These are phyloP conservation scores for Asobara japonica DNA, from an alignment of 1,140 invertebrate species.

Conservation along the genomic window DNA sequence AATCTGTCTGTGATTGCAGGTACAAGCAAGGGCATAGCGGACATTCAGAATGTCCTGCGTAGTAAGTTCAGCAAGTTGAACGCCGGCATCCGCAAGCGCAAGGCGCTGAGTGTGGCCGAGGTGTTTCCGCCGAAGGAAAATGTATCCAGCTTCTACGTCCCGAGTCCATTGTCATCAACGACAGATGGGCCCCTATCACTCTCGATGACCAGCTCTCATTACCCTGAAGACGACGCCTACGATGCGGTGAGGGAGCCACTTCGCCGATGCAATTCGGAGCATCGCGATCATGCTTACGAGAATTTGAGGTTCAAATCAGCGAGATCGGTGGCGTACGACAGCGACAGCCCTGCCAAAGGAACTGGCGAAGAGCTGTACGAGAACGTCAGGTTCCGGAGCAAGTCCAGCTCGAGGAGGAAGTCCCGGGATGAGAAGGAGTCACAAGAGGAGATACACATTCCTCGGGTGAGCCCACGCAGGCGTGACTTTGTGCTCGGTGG, in stretches of 20 bases:
- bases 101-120: constrained; percentile 75
- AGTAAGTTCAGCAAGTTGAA: constrained; percentile 74
- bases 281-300: constrained; percentile 44
- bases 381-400: constrained; percentile 50
- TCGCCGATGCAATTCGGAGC: constrained; percentile 48
- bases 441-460: constrained; percentile 59
- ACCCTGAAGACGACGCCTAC: background rate
- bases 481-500: constrained; percentile 58
- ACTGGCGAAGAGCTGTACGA: constrained; percentile 46
- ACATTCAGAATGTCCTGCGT: constrained; percentile 72
- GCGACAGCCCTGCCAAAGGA: constrained; percentile 34
- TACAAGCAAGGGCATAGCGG: constrained; percentile 59
- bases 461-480: constrained; percentile 48
- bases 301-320: constrained; percentile 44
- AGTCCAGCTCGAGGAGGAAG: constrained; percentile 34
- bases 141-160: constrained; percentile 74
- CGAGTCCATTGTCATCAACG: constrained; percentile 67
- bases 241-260: constrained; percentile 45
- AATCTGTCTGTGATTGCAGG: background rate
- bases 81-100: constrained; percentile 71
- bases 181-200: background rate
- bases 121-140: constrained; percentile 66
- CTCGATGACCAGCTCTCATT: constrained; percentile 40
- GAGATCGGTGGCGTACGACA: constrained; percentile 34
- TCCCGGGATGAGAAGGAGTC: constrained; percentile 37